Conservation (phyloP, 1,140 invertebrate genomes). For the Drepana arcuata region DNA sequence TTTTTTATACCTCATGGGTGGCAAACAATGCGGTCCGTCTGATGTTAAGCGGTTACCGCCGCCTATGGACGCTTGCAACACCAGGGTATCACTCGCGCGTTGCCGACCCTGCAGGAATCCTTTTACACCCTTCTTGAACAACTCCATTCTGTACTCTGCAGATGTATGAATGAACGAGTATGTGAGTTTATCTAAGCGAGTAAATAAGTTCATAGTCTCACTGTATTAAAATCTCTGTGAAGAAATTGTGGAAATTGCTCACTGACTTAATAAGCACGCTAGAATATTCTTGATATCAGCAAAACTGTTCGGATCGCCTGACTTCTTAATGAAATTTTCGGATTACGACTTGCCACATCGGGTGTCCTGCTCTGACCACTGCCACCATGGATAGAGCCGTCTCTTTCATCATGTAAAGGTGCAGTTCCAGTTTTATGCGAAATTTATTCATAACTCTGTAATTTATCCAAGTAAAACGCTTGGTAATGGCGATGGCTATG, state of each 20-base stretch:
- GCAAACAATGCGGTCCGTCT: too few relatives aligned
- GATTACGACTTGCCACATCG: slow-evolving; percentile 50
- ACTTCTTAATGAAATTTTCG: slow-evolving; percentile 70
- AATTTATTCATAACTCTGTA: slow-evolving; percentile 71
- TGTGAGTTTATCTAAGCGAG: too few relatives aligned
- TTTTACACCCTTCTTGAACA: too few relatives aligned
- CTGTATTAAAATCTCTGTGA: slow-evolving; percentile 47
- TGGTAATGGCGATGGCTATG: slow-evolving; percentile 40
- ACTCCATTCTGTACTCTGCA: too few relatives aligned
- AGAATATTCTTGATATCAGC: slow-evolving; percentile 64
- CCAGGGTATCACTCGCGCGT: too few relatives aligned
- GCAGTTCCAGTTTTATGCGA: slow-evolving; percentile 65
- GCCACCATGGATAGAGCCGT: slow-evolving; percentile 20
- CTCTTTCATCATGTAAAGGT: slow-evolving; percentile 48
- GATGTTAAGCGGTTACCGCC: too few relatives aligned
- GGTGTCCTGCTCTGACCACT: slow-evolving; percentile 22
- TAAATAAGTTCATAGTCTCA: too few relatives aligned
- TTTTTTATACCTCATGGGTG: too few relatives aligned
- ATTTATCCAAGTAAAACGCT: slow-evolving; percentile 64
- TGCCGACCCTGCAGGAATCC: too few relatives aligned
- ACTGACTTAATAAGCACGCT: slow-evolving; percentile 53
- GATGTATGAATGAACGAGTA: too few relatives aligned
- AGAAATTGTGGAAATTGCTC: slow-evolving; percentile 51
- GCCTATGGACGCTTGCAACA: too few relatives aligned
- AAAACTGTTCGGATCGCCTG: slow-evolving; percentile 53